These are phyloP conservation scores for Apoda limacodes DNA, from an alignment of 2,888 invertebrate genomes.

Conservation along the genomic window DNA sequence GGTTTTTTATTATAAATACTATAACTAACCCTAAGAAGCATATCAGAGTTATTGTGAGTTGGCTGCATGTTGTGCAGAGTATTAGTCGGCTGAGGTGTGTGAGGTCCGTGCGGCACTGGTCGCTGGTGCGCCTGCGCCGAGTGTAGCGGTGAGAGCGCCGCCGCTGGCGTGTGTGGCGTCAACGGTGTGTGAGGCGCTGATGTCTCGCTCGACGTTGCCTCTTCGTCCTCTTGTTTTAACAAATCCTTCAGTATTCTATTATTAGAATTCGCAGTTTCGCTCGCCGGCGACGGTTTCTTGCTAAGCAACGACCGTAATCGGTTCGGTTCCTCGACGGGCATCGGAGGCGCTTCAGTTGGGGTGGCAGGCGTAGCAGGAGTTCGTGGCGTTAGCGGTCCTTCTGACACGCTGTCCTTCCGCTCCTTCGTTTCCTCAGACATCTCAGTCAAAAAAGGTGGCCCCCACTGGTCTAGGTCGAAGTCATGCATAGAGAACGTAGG, in stretches of 20 bases:
- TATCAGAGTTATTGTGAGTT: conserved; percentile 58
- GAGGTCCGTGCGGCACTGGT: conserved; percentile 30
- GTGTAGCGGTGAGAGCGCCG: conserved; percentile 28
- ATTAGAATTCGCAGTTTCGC: conserved; percentile 40
- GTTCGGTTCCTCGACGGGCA: conserved; percentile 60
- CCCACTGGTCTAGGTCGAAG: conserved; percentile 77
- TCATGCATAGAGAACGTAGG: conserved; percentile 65
- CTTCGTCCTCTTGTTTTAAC: conserved; percentile 59
- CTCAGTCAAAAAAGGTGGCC: conserved; percentile 73
- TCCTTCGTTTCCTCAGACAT: conserved; percentile 65
- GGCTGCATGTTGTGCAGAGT: conserved; percentile 21
- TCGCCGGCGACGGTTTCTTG: conserved; percentile 54
- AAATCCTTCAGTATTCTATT: conserved; percentile 54
- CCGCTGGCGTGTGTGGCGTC: conserved; percentile 41
- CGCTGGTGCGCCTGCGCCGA: conserved; percentile 25
- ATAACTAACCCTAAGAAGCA: conserved; percentile 62
- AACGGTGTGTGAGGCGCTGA: conserved; percentile 56
- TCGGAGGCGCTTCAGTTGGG: conserved; percentile 32
- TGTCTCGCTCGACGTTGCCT: conserved; percentile 48
- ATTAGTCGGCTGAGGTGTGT: conserved; percentile 37
- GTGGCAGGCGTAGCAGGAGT: conserved; percentile 38
- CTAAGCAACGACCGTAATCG: conserved; percentile 72
- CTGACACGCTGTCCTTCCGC: conserved; percentile 49
- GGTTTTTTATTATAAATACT: conserved; percentile 18
- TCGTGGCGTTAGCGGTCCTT: conserved; percentile 36